These are phyloP conservation scores for Spatula versicolor DNA, from an alignment of 2,797 vertebrate species.

Conservation along the genomic window DNA sequence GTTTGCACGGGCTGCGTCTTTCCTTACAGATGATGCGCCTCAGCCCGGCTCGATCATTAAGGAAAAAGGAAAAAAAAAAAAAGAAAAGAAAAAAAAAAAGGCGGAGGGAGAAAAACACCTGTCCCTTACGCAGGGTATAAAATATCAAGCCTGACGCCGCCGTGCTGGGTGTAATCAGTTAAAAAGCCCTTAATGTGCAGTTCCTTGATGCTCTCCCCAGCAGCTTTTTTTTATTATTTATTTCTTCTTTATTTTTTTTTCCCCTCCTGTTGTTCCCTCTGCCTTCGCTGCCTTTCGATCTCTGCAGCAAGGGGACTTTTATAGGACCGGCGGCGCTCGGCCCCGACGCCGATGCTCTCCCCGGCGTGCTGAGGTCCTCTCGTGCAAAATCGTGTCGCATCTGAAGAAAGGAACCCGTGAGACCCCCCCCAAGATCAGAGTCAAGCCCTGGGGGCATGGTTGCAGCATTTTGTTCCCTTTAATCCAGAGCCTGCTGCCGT, in stretches of 20 bases:
- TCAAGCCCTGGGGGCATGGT: rapidly evolving
- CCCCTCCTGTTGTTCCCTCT: not conserved
- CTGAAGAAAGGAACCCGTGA: not conserved
- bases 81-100: too few species aligned
- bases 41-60: not conserved
- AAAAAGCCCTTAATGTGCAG: conserved; percentile 11
- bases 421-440: not conserved
- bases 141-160: not conserved
- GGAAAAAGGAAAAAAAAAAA: rapidly evolving
- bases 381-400: not conserved
- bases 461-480: not conserved
- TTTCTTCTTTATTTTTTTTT: rapidly evolving
- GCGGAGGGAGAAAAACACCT: conserved; percentile 4
- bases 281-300: not conserved
- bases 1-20: not conserved
- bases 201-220: not conserved
- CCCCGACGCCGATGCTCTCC: rapidly evolving
- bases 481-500: not conserved
- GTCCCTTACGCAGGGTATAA: not conserved
- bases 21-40: conserved; percentile 25
- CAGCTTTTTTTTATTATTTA: not conserved
- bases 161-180: not conserved
- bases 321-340: rapidly evolving
- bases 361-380: not conserved
- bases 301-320: not conserved